Percentiles rank a stretch among this genome's conserved stretches.
phyloP scores from a whole-genome alignment of 2,888 invertebrate genomes.

The Cryptus armator region DNA sequence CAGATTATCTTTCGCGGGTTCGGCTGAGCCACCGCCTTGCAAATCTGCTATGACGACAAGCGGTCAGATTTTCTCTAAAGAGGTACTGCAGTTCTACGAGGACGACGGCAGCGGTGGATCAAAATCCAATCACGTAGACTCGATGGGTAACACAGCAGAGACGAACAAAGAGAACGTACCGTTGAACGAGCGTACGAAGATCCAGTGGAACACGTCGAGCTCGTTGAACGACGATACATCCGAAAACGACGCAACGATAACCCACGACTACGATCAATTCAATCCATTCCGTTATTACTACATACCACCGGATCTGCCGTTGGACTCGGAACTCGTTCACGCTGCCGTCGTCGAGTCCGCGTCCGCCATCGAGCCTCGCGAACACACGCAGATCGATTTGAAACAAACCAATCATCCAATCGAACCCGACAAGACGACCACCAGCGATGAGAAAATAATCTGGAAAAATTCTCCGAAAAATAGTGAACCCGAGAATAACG shows the following conservation, averaged over 20 bases:
- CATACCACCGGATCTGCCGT: constrained; percentile 86
- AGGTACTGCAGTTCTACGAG: constrained; percentile 53
- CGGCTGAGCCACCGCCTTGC: constrained; percentile 62
- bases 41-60: constrained; percentile 52
- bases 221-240: constrained; percentile 47
- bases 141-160: constrained; percentile 28
- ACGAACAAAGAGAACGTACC: constrained; percentile 62
- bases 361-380: constrained; percentile 7
- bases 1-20: constrained; percentile 68
- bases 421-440: constrained; percentile 16
- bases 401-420: constrained; percentile 33
- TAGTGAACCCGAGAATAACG: constrained; percentile 8
- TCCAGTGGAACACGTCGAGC: constrained; percentile 39
- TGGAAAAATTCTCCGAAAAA: neutral
- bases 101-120: constrained; percentile 37
- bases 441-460: constrained; percentile 14
- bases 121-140: constrained; percentile 36
- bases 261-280: constrained; percentile 84
- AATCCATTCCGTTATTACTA: constrained; percentile 87
- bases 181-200: constrained; percentile 55
- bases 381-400: constrained; percentile 54
- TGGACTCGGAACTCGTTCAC: constrained; percentile 85
- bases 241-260: constrained; percentile 57
- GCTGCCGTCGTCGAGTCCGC: constrained; percentile 72
- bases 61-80: constrained; percentile 32